Evolutionary conservation across 1,140 invertebrate species (phyloP), one percentile per base, ranked within the genome.

Genomic region (Drosophila funebris): DNA sequence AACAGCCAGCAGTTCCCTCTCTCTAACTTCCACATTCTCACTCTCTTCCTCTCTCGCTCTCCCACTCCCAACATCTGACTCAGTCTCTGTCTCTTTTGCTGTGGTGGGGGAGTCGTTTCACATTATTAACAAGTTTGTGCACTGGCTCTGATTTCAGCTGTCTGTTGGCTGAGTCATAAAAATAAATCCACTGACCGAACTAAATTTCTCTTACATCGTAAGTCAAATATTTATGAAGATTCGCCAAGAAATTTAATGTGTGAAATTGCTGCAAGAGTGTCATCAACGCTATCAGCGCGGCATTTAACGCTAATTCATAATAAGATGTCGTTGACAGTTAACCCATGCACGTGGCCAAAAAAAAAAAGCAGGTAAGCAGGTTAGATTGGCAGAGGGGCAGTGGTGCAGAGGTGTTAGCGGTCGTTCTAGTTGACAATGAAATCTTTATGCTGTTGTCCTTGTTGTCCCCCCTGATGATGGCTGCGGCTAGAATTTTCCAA

Each of bases 271-370:
- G 81, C 46, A 75, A 22, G 87, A 85, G 81, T 85, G 81, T 66
- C 82, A 81, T 87, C 81, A 81, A 61, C 41, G 82, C 82, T 75
- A 85, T 87, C 82, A 87, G 78, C 78, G 82, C 52, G 83, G 67
- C 83, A 88, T 88, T 88, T 88, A 88, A 89, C 83, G 88, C 83
- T 88, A 88, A 88, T 88, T 88, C 83, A 89, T 88, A 88, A 88
- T 88, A 88, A 88, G 79, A 89, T 83, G 84, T 88, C 84, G 83
- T 76, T 89, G 83, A 88, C 83, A 89, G 83, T 88, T 88, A 88
- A 88, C 83, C 83, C 84, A 72, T 68, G 61, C 52, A 68, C 78
- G 70, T 76, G 83, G 60, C 66, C 50, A 61, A 39, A 31, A 39
- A 43, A n/a, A n/a, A n/a, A n/a, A n/a, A n/a, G n/a, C n/a, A n/a